A percentile compares a stretch with the other conserved stretches of the same genome.
Conservation (phyloP, 2,113 vertebrate species). For the Poeciliopsis occidentalis region DNA sequence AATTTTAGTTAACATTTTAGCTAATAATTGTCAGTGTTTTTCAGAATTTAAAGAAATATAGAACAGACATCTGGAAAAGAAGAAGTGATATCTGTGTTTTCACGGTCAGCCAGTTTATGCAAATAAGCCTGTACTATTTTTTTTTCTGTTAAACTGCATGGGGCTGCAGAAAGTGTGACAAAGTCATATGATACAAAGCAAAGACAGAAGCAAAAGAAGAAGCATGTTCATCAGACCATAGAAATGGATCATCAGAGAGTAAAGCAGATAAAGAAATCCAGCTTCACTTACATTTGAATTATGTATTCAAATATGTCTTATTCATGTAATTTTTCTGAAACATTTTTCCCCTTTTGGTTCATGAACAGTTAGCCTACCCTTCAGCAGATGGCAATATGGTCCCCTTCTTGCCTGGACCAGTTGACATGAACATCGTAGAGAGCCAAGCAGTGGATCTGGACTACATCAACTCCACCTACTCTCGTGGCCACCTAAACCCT, state of each 20-base stretch:
- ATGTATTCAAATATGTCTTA: not conserved
- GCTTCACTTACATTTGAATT: not conserved
- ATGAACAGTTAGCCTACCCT: slow-evolving; percentile 65
- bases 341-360: not conserved
- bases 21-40: not conserved
- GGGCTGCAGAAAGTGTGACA: not conserved
- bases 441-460: slow-evolving; percentile 73
- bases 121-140: no score
- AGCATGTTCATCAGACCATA: not conserved
- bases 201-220: not conserved
- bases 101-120: not conserved
- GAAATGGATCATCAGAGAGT: not conserved
- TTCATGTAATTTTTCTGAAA: not conserved
- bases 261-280: not conserved
- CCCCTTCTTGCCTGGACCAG: slow-evolving; percentile 56
- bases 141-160: not conserved
- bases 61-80: not conserved
- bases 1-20: not conserved
- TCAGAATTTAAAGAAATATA: slow-evolving; percentile 4
- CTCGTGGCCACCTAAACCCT: slow-evolving; percentile 83
- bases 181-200: not conserved
- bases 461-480: slow-evolving; percentile 74
- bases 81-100: not conserved
- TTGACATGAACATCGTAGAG: slow-evolving; percentile 71
- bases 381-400: slow-evolving; percentile 69